Base-by-base conservation (phyloP, 2,797 vertebrate species). In the Chromobotia macracanthus region DNA sequence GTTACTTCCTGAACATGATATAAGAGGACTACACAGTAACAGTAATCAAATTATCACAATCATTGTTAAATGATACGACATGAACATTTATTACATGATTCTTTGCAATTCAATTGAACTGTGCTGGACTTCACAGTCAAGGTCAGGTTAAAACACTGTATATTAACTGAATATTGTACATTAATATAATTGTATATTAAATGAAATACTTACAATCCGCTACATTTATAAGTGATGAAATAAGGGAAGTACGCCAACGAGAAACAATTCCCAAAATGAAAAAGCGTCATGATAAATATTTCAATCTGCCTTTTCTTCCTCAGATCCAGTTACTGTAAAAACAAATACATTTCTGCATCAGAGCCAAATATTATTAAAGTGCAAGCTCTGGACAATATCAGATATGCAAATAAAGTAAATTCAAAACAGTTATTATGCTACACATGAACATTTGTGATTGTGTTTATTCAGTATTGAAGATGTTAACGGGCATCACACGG, bases 221-320 rank as follows among this genome's bases (percentile, higher is more conserved):
- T 97, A 94, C 96, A 97, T 80, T 97, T 97, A 90, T 98, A 98
- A 2, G 95, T 95, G 88, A 97, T 98, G 82, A 98, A 96, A 77
- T 97, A 98, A 0, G 96, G 96, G 69, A 97, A 97, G 87, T 97
- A 98, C 0, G 96, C 96, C 87, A 98, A 85, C 3, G 96, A 95
- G 86, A 97, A 95, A 87, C 96, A 98, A 88, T 97, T 98, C 31
- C 96, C 96, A 53, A 98, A 98, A 87, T 97, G 96, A 89, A 98
- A 98, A 51, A 98, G 91, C 5, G 96, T 98, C 96, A 97, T 98
- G 87, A 77, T 82, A 13, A 11, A 80, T 41, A n/a, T 44, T 65
- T 61, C 16, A 19, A 23, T 19, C 41, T 23, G 4, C 0, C n/a
- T 15, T 0, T 19, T n/a, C 44, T 51, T 76, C 21, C 56, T 71